Conservation (phyloP, 2,888 invertebrate genomes). For the Synanthedon formicaeformis region DNA sequence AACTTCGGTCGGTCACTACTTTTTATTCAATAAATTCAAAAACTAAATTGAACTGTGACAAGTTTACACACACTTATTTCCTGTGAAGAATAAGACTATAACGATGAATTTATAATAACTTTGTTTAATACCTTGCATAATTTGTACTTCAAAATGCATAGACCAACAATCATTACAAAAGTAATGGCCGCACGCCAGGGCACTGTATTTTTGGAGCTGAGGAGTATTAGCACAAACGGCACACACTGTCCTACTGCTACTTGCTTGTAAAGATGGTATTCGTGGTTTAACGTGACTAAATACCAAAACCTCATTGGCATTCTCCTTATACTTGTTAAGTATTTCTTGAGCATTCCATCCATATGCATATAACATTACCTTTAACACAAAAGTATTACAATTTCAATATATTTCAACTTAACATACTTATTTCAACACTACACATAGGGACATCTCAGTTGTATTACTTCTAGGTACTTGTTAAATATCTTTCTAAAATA, state of each 20-base stretch:
- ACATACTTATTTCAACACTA: no score
- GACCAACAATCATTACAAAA: constrained; percentile 98
- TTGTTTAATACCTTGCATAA: constrained; percentile 78
- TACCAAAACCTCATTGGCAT: constrained; percentile 75
- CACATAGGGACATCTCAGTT: no score
- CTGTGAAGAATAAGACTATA: no score
- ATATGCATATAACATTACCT: constrained; percentile 88
- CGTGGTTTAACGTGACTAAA: constrained; percentile 59
- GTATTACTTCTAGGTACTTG: no score
- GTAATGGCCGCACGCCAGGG: constrained; percentile 89
- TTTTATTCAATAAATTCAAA: no score
- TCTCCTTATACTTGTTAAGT: constrained; percentile 83
- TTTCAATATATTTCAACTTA: no score
- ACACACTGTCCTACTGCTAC: constrained; percentile 66
- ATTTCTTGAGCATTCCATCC: constrained; percentile 90
- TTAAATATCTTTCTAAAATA: no score
- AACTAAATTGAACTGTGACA: no score
- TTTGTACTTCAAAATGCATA: constrained; percentile 96
- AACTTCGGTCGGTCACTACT: no score
- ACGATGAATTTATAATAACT: no score
- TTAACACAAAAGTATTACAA: constrained; percentile 9
- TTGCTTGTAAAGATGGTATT: constrained; percentile 30
- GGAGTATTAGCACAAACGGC: constrained; percentile 83
- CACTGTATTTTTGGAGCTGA: constrained; percentile 78
- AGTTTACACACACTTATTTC: no score